Evolutionary conservation across 2,888 invertebrate species (phyloP), one percentile per base, ranked within the genome.

Genomic region (Troides aeacus): DNA sequence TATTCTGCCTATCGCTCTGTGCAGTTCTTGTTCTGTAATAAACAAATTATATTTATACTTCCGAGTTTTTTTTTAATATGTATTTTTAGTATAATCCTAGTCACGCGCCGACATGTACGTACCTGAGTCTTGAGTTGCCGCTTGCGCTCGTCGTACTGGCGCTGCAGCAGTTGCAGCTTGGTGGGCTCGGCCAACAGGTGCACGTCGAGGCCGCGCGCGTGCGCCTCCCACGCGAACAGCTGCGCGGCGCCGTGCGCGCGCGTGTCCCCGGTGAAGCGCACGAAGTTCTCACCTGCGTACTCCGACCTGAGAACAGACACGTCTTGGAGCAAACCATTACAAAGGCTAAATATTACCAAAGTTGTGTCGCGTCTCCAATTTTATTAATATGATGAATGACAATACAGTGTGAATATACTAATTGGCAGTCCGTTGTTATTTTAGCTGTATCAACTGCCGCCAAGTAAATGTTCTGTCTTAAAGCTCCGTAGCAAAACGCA

Each of bases 181-280:
- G 99, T 99, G 10, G 99, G 99, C 86, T 99, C 99, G 4, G 99
- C 99, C 75, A 99, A 94, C 69, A 99, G 94, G 85, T 99, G 98
- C 36, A 99, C 98, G 90, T 99, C 98, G 0, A 99, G 96, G 5
- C 99, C 98, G 76, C 96, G 95, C 69, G 97, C 96, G 82, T 97
- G 97, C 5, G 99, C 99, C 82, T 99, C 98, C 99, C 99, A 99
- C 4, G 99, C 99, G 94, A 99, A 99, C 82, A 98, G 84, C 84
- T 99, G 99, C 21, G 98, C 97, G 18, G 95, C 95, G 1, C 98
- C 97, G 88, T 99, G 99, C 71, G 95, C 94, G 58, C 95, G 94
- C 0, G 99, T 99, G 89, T 99, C 99, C 17, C 99, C 99, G 57
- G 97, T 95, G 85, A 97, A 98, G 2, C 99, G 94, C 1, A 97